A percentile compares a stretch with the other conserved stretches of the same genome.
Conservation (phyloP, 2,888 invertebrate genomes). For the Xestia c-nigrum region DNA sequence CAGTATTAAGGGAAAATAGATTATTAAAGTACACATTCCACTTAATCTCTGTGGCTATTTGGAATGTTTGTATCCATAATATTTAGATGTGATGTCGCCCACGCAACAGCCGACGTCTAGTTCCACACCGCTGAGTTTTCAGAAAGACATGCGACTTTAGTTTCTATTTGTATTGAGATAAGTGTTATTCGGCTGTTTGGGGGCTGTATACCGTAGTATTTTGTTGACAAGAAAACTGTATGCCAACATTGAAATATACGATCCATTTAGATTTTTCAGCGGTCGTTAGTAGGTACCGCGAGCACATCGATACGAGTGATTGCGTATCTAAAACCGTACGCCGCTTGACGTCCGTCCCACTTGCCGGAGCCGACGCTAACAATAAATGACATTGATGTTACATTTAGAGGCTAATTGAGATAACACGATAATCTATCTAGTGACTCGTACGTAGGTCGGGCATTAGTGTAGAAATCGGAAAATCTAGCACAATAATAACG, state of each 20-base stretch:
- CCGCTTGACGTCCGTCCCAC: conserved; percentile 55
- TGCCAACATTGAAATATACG: conserved; percentile 67
- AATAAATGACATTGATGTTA: conserved; percentile 62
- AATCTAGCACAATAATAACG: conserved; percentile 42
- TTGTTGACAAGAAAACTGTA: conserved; percentile 66
- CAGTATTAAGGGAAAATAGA: conserved; percentile 61
- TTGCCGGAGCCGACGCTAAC: conserved; percentile 45
- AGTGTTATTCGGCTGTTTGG: conserved; percentile 40
- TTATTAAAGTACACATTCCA: conserved; percentile 63
- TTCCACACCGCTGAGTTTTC: conserved; percentile 70
- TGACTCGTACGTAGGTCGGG: conserved; percentile 24
- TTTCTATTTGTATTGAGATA: conserved; percentile 63
- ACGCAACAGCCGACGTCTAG: conserved; percentile 81
- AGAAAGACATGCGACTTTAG: conserved; percentile 53
- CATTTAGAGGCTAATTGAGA: conserved; percentile 59
- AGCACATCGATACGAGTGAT: conserved; percentile 53
- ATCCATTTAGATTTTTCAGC: conserved; percentile 69
- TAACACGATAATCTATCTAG: conserved; percentile 50
- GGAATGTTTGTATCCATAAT: conserved; percentile 82
- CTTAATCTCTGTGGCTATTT: conserved; percentile 73
- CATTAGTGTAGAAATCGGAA: conserved; percentile 29
- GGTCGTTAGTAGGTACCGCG: conserved; percentile 53
- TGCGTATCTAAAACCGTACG: conserved; percentile 54
- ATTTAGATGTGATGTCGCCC: conserved; percentile 82
- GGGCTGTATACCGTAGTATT: conserved; percentile 47